phyloP scores from a whole-genome alignment of 2,797 vertebrate genomes.

The Heliangelus exortis region DNA sequence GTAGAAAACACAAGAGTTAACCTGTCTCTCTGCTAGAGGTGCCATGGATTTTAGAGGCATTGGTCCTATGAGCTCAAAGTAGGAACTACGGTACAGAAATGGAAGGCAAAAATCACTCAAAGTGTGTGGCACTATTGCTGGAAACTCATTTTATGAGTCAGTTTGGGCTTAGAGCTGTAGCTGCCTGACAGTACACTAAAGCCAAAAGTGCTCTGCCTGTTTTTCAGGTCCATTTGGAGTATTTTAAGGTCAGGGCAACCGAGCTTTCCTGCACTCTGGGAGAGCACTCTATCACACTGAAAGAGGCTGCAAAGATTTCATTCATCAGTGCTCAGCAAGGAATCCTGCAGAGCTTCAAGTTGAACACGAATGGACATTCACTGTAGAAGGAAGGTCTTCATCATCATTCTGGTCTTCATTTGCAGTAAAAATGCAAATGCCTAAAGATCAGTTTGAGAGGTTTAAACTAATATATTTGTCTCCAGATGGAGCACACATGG shows the following conservation, averaged over 20 bases:
- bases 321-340: neutral
- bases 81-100: neutral
- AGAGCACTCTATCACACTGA: neutral
- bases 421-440: neutral
- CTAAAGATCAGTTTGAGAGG: neutral
- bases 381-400: neutral
- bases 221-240: neutral
- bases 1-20: constrained; percentile 70
- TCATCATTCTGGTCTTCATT: neutral
- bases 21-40: neutral
- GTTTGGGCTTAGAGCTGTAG: neutral
- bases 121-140: neutral
- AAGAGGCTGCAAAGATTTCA: neutral
- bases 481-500: neutral
- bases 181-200: neutral
- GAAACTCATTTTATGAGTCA: neutral
- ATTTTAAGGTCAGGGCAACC: neutral
- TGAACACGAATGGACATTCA: neutral
- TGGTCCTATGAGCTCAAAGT: neutral
- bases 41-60: neutral
- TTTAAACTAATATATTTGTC: neutral
- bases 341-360: neutral
- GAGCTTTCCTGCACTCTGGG: neutral
- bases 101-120: neutral
- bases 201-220: neutral